These are phyloP conservation scores for Bombylius major DNA, from an alignment of 2,888 invertebrate species.

Conservation along the genomic window DNA sequence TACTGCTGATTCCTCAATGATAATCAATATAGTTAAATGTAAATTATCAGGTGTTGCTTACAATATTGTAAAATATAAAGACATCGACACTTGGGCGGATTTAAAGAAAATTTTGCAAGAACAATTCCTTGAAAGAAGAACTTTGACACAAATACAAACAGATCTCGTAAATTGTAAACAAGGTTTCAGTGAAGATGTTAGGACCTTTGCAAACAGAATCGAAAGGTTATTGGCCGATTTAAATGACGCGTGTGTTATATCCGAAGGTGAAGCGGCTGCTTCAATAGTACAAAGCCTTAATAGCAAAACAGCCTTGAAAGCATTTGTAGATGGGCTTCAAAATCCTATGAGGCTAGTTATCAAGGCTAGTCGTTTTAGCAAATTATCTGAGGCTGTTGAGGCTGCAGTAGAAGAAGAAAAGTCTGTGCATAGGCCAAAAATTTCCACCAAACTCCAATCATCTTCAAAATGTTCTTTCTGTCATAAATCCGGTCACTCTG, in stretches of 20 bases:
- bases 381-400: slow-evolving; percentile 1
- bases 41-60: background rate
- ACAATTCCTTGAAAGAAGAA: slow-evolving; percentile 1
- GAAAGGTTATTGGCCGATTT: background rate
- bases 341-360: slow-evolving; percentile 1
- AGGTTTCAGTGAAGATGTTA: background rate
- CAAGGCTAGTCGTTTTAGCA: slow-evolving; percentile 2
- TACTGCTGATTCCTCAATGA: background rate
- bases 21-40: too few relatives aligned
- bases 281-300: background rate
- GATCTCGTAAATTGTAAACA: background rate
- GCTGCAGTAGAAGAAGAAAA: slow-evolving; percentile 2
- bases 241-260: background rate
- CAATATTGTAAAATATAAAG: background rate
- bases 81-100: background rate
- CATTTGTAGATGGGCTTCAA: slow-evolving; percentile 1
- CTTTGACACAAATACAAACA: background rate
- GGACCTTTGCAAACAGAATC: background rate
- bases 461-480: too few relatives aligned
- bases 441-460: too few relatives aligned
- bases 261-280: background rate
- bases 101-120: background rate
- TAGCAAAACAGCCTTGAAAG: slow-evolving; percentile 1
- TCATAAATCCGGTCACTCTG: too few relatives aligned
- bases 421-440: too few relatives aligned